A percentile compares a stretch with the other conserved stretches of the same genome.
These are phyloP conservation scores for Dendrolimus pini DNA, from an alignment of 2,888 invertebrate genomes.

Conservation along the genomic window DNA sequence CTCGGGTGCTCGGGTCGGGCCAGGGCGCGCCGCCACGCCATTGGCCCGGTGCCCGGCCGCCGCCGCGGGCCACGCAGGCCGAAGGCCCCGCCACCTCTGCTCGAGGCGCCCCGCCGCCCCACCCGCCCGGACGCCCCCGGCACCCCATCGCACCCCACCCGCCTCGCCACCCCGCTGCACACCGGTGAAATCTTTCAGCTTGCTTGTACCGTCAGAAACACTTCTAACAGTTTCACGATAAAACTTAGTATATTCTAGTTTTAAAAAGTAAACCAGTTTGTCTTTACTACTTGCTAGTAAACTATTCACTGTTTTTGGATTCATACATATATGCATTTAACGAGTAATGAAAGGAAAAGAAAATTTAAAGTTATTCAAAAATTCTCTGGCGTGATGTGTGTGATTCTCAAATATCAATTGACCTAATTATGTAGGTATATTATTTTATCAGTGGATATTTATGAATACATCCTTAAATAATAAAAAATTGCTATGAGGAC, in stretches of 20 bases:
- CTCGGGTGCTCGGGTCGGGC: slow-evolving; percentile 71
- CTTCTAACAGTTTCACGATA: no score
- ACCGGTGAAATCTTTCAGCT: slow-evolving; percentile 63
- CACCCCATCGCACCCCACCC: slow-evolving; percentile 52
- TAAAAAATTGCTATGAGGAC: no score
- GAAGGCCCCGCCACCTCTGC: slow-evolving; percentile 74
- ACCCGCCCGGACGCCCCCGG: slow-evolving; percentile 48
- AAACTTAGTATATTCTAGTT: no score
- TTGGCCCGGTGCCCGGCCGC: slow-evolving; percentile 73
- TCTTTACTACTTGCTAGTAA: slow-evolving; percentile 10
- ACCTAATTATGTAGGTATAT: no score
- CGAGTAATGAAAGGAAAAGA: no score
- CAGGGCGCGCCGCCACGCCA: slow-evolving; percentile 70
- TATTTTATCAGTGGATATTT: no score
- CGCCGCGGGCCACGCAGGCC: slow-evolving; percentile 74
- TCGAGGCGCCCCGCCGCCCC: slow-evolving; percentile 31
- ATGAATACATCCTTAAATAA: no score
- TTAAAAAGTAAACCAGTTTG: slow-evolving; percentile 17
- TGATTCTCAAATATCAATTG: no score
- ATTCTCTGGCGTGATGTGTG: no score
- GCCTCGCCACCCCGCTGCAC: slow-evolving; percentile 24
- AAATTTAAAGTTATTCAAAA: no score
- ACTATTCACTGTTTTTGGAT: neutral
- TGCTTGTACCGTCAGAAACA: slow-evolving; percentile 60
- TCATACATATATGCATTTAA: no score